phyloP scores from a whole-genome alignment of 2,113 vertebrate genomes.

The Syngnathoides biaculeatus region DNA sequence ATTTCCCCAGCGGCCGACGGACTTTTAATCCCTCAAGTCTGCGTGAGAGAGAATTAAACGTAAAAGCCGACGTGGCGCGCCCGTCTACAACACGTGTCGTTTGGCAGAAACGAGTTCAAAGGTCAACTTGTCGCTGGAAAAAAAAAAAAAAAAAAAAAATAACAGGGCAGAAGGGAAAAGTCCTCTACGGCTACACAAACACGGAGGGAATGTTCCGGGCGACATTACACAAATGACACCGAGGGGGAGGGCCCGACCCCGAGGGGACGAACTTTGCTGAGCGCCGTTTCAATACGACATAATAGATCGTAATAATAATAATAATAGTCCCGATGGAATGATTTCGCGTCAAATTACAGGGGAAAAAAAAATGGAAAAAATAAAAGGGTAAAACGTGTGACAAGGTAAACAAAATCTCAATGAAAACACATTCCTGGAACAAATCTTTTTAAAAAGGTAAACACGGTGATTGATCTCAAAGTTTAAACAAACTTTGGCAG shows the following conservation, averaged over 20 bases:
- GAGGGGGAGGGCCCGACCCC: constrained; percentile 1
- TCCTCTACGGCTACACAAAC: constrained; percentile 2
- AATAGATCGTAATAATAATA: neutral
- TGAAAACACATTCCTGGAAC: too few relatives aligned
- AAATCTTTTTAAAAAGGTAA: too few relatives aligned
- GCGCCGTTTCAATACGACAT: neutral
- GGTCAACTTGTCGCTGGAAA: constrained; percentile 37
- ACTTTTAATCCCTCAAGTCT: constrained; percentile 43
- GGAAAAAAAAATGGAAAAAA: neutral
- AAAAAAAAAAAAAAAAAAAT: too few relatives aligned
- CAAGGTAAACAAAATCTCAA: too few relatives aligned
- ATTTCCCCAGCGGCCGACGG: constrained; percentile 32
- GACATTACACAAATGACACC: neutral
- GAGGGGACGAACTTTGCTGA: neutral
- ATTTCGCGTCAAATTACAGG: neutral
- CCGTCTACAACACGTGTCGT: constrained; percentile 37
- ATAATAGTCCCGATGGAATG: neutral
- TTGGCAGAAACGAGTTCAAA: constrained; percentile 25
- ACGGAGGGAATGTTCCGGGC: constrained; percentile 16
- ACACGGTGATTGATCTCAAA: too few relatives aligned
- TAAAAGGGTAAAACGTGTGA: too few relatives aligned
- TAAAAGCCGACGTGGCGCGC: constrained; percentile 24
- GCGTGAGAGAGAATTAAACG: constrained; percentile 32
- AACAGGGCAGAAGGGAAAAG: constrained; percentile 24
- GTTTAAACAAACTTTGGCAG: too few relatives aligned